A percentile compares a stretch with the other conserved stretches of the same genome.
These are phyloP conservation scores for Mercenaria mercenaria DNA, from an alignment of 1,140 invertebrate genomes.

Conservation along the genomic window DNA sequence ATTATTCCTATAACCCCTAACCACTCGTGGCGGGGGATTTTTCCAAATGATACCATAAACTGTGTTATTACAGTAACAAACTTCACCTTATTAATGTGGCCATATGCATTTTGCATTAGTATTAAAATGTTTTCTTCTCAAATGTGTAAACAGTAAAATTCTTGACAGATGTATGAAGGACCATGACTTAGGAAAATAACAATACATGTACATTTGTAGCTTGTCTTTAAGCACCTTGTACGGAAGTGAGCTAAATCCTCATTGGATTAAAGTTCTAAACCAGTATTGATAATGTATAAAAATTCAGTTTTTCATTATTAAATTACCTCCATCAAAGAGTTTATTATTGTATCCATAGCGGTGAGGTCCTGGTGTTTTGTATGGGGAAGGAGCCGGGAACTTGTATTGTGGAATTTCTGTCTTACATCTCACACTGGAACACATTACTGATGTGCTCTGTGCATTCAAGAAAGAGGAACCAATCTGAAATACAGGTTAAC, in stretches of 20 bases:
- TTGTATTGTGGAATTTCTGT: slow-evolving; percentile 46
- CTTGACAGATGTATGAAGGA: too few species aligned
- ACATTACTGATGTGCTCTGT: neutral
- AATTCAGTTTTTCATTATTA: neutral
- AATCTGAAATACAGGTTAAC: neutral
- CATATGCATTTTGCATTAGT: too few species aligned
- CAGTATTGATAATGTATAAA: neutral
- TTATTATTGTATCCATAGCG: slow-evolving; percentile 73
- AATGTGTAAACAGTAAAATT: too few species aligned
- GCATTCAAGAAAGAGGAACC: neutral
- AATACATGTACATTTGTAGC: too few species aligned
- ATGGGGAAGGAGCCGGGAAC: slow-evolving; percentile 70
- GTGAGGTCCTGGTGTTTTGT: slow-evolving; percentile 70
- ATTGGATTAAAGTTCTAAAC: neutral
- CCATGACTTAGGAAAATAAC: too few species aligned
- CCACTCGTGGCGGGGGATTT: too few species aligned
- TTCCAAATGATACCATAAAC: too few species aligned
- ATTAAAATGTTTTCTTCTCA: too few species aligned
- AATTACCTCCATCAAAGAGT: slow-evolving; percentile 73
- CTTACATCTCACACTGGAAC: slow-evolving; percentile 9
- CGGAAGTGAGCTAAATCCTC: neutral
- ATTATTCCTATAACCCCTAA: too few species aligned
- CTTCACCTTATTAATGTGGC: too few species aligned
- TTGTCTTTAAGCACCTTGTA: neutral
- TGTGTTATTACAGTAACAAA: too few species aligned